Percentiles rank a stretch among this genome's conserved stretches.
These are phyloP conservation scores for Eupithecia exiguata DNA, from an alignment of 2,888 invertebrate genomes.

Conservation along the genomic window DNA sequence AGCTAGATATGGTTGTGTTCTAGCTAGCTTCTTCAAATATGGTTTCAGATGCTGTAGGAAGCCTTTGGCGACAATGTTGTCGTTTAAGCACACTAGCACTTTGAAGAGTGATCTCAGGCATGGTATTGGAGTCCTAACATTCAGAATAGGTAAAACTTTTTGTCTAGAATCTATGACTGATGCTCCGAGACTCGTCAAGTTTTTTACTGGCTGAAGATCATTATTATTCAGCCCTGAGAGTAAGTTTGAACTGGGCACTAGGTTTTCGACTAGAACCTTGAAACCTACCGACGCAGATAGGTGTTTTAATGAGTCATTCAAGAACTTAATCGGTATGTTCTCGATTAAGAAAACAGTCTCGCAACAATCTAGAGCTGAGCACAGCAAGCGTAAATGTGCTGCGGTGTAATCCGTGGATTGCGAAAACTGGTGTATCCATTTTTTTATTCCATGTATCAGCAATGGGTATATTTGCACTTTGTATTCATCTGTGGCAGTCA, in stretches of 20 bases:
- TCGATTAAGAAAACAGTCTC: conserved; percentile 64
- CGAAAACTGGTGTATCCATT: conserved; percentile 78
- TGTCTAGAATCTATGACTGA: conserved; percentile 64
- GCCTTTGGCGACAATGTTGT: conserved; percentile 62
- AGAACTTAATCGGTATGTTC: conserved; percentile 59
- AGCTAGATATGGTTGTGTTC: conserved; percentile 67
- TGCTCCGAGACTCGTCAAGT: conserved; percentile 66
- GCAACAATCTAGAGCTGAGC: conserved; percentile 71
- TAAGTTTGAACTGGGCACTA: conserved; percentile 71
- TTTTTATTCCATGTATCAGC: conserved; percentile 71
- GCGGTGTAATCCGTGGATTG: conserved; percentile 71
- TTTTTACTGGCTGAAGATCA: conserved; percentile 64
- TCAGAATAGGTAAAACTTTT: conserved; percentile 72
- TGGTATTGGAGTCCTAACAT: conserved; percentile 67
- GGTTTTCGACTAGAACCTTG: conserved; percentile 66
- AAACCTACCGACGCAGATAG: conserved; percentile 78
- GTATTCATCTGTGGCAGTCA: conserved; percentile 54
- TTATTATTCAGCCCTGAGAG: conserved; percentile 68
- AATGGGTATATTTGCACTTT: conserved; percentile 71
- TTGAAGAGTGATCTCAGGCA: conserved; percentile 72
- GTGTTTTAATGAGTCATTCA: conserved; percentile 61
- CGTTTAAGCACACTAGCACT: conserved; percentile 60
- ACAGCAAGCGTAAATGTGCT: conserved; percentile 70
- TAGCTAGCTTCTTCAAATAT: conserved; percentile 75
- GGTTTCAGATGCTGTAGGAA: conserved; percentile 67